A percentile compares a stretch with the other conserved stretches of the same genome.
Conservation (phyloP, 2,113 vertebrate species). For the Microtus montanus region DNA sequence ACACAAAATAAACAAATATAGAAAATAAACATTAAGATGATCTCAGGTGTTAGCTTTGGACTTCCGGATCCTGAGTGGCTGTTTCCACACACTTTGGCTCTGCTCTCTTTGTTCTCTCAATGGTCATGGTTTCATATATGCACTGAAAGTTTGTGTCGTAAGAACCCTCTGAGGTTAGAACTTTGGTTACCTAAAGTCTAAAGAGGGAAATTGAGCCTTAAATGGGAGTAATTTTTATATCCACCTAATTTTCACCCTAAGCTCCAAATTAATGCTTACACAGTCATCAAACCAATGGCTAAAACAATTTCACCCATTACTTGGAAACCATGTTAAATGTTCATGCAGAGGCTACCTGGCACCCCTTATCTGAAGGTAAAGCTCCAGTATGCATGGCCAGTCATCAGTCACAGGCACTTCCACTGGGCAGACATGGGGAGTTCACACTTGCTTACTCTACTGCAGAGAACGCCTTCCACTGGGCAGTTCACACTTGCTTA, state of each 20-base stretch:
- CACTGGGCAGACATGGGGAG: no score
- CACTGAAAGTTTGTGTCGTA: background rate
- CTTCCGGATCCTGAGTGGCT: background rate
- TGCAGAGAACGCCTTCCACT: background rate
- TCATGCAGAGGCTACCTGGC: background rate
- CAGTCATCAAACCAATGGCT: slow-evolving; percentile 10
- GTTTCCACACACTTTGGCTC: background rate
- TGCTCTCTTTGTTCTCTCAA: background rate
- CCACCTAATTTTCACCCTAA: slow-evolving; percentile 37
- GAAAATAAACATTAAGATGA: background rate
- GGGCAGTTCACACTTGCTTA: no score
- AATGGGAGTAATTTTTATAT: slow-evolving; percentile 24
- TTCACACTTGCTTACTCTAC: background rate
- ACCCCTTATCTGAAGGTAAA: background rate
- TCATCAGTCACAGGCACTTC: background rate
- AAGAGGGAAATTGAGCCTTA: slow-evolving; percentile 13
- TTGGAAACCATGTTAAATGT: background rate
- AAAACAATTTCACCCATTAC: slow-evolving; percentile 3
- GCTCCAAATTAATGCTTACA: slow-evolving; percentile 4
- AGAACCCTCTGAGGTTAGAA: background rate
- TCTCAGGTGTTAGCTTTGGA: background rate
- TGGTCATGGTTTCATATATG: background rate
- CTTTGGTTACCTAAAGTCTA: slow-evolving; percentile 41
- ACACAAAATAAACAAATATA: background rate
- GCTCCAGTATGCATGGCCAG: background rate